Conservation (phyloP, 2,888 invertebrate species). For the Brenthis hecate region DNA sequence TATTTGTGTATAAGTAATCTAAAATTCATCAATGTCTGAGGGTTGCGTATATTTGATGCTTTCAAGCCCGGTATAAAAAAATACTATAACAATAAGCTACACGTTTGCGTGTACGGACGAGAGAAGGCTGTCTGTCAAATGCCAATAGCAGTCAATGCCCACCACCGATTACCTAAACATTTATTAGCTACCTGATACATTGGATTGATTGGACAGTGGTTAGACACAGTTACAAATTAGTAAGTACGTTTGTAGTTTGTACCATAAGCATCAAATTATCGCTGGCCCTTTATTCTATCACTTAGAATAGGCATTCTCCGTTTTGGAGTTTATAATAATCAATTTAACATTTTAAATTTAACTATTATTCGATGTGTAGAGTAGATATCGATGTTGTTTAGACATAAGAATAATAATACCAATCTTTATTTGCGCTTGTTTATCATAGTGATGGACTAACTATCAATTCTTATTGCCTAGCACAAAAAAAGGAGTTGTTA, state of each 20-base stretch:
- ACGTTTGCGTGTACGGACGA: too few species aligned
- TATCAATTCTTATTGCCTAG: background rate
- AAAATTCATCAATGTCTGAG: background rate
- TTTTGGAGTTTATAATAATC: too few species aligned
- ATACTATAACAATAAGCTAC: background rate
- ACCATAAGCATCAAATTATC: background rate
- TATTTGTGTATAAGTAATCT: background rate
- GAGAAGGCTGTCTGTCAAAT: too few species aligned
- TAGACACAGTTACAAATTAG: background rate
- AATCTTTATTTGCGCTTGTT: conserved; percentile 15
- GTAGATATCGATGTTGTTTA: conserved; percentile 1
- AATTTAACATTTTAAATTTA: conserved; percentile 6
- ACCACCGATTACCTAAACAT: too few species aligned
- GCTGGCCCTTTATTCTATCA: background rate
- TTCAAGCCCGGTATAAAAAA: background rate
- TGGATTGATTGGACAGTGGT: too few species aligned
- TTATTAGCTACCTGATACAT: too few species aligned
- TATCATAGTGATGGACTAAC: background rate
- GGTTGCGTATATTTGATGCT: background rate
- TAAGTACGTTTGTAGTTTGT: background rate
- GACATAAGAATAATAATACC: background rate
- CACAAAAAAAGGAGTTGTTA: too few species aligned
- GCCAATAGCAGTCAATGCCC: too few species aligned
- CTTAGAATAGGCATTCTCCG: background rate
- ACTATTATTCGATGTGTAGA: conserved; percentile 10